A percentile compares a stretch with the other conserved stretches of the same genome.
phyloP scores from a whole-genome alignment of 2,797 vertebrate genomes.

The Cichlasoma orientale region DNA sequence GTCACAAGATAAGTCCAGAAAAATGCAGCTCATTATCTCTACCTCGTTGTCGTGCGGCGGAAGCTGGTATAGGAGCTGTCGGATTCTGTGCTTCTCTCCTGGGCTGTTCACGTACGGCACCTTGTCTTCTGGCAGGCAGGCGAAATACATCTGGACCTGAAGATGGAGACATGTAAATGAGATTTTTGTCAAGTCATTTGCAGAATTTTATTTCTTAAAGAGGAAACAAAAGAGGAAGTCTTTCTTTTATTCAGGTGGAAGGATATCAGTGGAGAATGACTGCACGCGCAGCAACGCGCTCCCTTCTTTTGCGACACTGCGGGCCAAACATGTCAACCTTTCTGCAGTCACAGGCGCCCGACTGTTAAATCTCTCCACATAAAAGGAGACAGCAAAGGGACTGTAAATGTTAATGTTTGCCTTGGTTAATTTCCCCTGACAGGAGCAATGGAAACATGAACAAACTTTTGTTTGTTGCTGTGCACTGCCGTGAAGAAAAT shows the following conservation, averaged over 20 bases:
- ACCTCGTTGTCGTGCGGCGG: constrained; percentile 97
- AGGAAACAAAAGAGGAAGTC: not conserved
- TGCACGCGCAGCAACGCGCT: constrained; percentile 17
- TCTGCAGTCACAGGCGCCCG: constrained; percentile 34
- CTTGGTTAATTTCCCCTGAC: constrained; percentile 29
- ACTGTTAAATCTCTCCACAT: constrained; percentile 48
- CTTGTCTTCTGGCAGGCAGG: constrained; percentile 93
- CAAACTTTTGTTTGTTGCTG: constrained; percentile 1
- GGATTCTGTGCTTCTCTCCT: constrained; percentile 94
- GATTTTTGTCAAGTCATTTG: not conserved
- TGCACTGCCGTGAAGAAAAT: constrained; percentile 7
- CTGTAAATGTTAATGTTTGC: constrained; percentile 52
- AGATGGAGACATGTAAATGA: constrained; percentile 18
- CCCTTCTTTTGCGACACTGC: constrained; percentile 31
- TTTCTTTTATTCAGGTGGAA: not conserved
- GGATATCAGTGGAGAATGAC: not conserved
- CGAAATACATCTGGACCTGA: constrained; percentile 97
- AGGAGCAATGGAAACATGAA: constrained; percentile 25
- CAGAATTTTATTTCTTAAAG: not conserved
- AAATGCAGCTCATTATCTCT: constrained; percentile 35
- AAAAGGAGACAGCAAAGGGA: constrained; percentile 12
- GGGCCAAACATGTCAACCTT: constrained; percentile 54
- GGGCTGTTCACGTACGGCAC: constrained; percentile 95
- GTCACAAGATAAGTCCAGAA: not conserved
- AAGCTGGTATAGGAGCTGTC: constrained; percentile 96